phyloP scores from a whole-genome alignment of 1,140 invertebrate species.

The Carposina sasakii region DNA sequence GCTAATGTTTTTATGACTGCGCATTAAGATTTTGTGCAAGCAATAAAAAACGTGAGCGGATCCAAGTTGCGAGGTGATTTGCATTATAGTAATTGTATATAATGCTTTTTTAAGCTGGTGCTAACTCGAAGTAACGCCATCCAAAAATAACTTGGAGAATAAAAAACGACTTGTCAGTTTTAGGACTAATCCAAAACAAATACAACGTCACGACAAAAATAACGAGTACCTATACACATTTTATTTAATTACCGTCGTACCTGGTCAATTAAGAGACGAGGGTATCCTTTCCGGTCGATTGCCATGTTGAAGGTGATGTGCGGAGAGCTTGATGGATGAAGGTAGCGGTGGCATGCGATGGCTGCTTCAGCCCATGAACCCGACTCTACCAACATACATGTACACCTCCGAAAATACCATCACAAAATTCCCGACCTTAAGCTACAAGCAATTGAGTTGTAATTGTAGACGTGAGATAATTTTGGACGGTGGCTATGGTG shows the following conservation, averaged over 20 bases:
- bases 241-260: slow-evolving; percentile 19
- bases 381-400: slow-evolving; percentile 29
- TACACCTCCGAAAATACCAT: slow-evolving; percentile 10
- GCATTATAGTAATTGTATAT: too few relatives aligned
- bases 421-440: background rate
- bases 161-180: too few relatives aligned
- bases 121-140: too few relatives aligned
- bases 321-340: slow-evolving; percentile 66
- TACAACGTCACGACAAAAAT: slow-evolving; percentile 47
- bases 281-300: slow-evolving; percentile 55
- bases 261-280: slow-evolving; percentile 24
- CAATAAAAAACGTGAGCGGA: too few relatives aligned
- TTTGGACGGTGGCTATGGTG: background rate
- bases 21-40: too few relatives aligned
- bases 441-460: background rate
- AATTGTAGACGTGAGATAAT: background rate
- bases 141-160: too few relatives aligned
- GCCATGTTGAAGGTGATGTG: slow-evolving; percentile 60
- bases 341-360: slow-evolving; percentile 56
- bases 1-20: too few relatives aligned
- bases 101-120: too few relatives aligned
- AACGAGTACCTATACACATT: slow-evolving; percentile 15
- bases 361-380: slow-evolving; percentile 45
- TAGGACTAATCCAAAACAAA: too few relatives aligned
- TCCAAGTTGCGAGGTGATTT: too few relatives aligned